A percentile compares a stretch with the other conserved stretches of the same genome.
phyloP scores from a whole-genome alignment of 2,888 invertebrate species.

The Oscheius onirici region DNA sequence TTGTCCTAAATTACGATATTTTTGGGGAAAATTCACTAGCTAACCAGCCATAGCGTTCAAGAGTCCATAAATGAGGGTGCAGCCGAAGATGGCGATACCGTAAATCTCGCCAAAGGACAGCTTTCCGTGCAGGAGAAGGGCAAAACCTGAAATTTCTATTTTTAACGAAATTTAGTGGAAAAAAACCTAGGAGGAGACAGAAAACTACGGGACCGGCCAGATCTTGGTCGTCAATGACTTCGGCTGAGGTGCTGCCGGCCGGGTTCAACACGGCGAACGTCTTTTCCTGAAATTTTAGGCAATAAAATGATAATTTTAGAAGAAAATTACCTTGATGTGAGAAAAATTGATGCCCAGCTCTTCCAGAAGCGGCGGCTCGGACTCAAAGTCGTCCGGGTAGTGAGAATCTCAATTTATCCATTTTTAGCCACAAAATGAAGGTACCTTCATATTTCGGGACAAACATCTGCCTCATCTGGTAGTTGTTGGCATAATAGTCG shows the following conservation, averaged over 20 bases:
- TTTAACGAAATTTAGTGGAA: neutral
- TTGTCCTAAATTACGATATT: slow-evolving; percentile 36
- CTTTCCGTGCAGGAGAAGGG: slow-evolving; percentile 74
- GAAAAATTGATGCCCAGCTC: slow-evolving; percentile 91
- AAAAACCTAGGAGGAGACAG: slow-evolving; percentile 81
- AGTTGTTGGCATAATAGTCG: slow-evolving; percentile 15
- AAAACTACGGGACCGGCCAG: slow-evolving; percentile 91
- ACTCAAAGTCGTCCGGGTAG: slow-evolving; percentile 75
- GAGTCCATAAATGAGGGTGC: slow-evolving; percentile 84
- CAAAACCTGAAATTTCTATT: slow-evolving; percentile 65
- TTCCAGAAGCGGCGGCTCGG: slow-evolving; percentile 88
- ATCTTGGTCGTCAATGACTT: slow-evolving; percentile 79
- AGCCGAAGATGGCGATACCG: slow-evolving; percentile 89
- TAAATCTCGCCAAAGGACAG: slow-evolving; percentile 92
- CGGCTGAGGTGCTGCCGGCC: slow-evolving; percentile 74
- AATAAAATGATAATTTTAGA: too few species aligned
- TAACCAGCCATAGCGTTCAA: slow-evolving; percentile 56
- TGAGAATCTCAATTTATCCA: neutral
- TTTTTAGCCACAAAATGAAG: neutral
- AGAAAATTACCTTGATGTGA: slow-evolving; percentile 78
- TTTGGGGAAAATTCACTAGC: neutral
- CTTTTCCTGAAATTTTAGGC: slow-evolving; percentile 74
- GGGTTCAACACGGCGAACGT: slow-evolving; percentile 89
- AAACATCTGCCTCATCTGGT: slow-evolving; percentile 50
- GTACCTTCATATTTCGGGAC: slow-evolving; percentile 35